Evolutionary conservation across 2,113 vertebrate genomes (phyloP), one percentile per base, ranked within the genome.

Genomic region (Jaculus jaculus): DNA sequence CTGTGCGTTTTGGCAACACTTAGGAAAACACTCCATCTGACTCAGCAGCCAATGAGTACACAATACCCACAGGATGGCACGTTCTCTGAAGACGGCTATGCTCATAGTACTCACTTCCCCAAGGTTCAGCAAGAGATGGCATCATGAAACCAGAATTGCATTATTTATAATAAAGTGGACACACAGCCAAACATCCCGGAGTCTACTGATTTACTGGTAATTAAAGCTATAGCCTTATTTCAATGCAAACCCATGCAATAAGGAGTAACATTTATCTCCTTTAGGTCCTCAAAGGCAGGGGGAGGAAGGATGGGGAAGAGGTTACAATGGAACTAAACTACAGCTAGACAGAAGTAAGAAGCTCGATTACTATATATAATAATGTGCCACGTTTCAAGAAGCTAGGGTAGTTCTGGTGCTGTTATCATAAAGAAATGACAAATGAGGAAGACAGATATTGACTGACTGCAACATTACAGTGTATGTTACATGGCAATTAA

Each of bases 1-100:
- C 92, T 84, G 86, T 65, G 18, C 72, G 65, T 69, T 93, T 92
- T 74, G 78, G 93, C n/a, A 86, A 87, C 83, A 86, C 90, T 93
- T 94, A 94, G 79, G 86, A 93, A 93, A 97, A 94, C 79, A 2
- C 74, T 92, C 79, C 80, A 73, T 81, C 72, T 85, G 84, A 91
- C 88, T 80, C 77, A 26, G 81, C 58, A 74, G 83, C 72, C 69
- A 68, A 87, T 32, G 77, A 88, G 63, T 0, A 87, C 32, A 77
- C 93, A 87, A 94, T 71, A 65, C 73, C 81, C 84, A 68, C 82
- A 96, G 92, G 94, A 65, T 77, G 66, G 4, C 2, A 42, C 58
- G 32, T 34, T 93, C 93, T 88, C 96, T 80, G 74, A 95, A 86
- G 92, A 88, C 66, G 78, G 88, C 2, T 71, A 82, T 34, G 72